Base-by-base conservation (phyloP, 2,797 vertebrate species). In the Alectoris magna region DNA sequence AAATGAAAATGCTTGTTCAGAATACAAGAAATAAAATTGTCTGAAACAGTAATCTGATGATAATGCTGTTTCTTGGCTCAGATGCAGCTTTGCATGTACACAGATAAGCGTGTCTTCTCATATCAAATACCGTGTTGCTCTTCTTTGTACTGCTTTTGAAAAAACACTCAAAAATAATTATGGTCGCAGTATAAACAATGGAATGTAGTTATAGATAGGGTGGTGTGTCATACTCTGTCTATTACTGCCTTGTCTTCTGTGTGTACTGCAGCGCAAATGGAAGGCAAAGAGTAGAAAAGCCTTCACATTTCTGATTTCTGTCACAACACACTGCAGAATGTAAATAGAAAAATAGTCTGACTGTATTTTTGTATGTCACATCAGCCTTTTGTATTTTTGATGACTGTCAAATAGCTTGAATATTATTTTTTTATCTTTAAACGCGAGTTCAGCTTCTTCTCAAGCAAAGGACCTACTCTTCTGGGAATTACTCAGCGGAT, bases 241-340 rank as follows among this genome's bases (percentile, higher is more conserved):
- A 26, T 59, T 43, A 26, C 34, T 72, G 46, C 23, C 24, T 53
- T 48, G 8, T 44, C 60, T 60, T 66, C 69, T 31, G 74, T 75
- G 10, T 0, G 0, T 84, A 41, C 41, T 38, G 19, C 5, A 36
- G 36, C 67, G 41, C 3, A 68, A 62, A 51, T 31, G 17, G 56
- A 85, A 53, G 53, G 38, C 38, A 51, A 74, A 49, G 51, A 34
- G 14, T 11, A 11, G 64, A 77, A 11, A 84, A 69, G 64, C 62
- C 55, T 62, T 84, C 0, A 2, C 46, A 31, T 44, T 93, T 84
- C 73, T 84, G 38, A 58, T 64, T 36, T 77, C 27, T 64, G 36
- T 90, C n/a, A 18, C 11, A 68, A 14, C 6, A n/a, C 39, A 29
- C 43, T 21, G 19, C 11, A 66, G 55, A 80, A 66, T 34, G 27